These are phyloP conservation scores for Hydrocynus forskahlii DNA, from an alignment of 2,797 vertebrate species.

Conservation along the genomic window DNA sequence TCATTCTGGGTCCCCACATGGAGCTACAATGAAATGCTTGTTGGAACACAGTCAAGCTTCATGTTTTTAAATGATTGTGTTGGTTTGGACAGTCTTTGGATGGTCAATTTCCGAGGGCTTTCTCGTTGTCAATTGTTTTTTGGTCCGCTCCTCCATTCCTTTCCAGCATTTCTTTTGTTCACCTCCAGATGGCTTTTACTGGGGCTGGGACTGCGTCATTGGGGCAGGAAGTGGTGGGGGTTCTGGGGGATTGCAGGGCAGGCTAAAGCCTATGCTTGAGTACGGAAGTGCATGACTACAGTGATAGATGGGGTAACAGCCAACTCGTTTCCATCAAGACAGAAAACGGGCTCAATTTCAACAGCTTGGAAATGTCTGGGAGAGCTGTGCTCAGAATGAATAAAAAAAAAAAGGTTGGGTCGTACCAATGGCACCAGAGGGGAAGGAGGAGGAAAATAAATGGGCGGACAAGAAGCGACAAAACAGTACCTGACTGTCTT, in stretches of 20 bases:
- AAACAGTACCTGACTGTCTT: slow-evolving; percentile 84
- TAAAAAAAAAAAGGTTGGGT: slow-evolving; percentile 41
- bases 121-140: slow-evolving; percentile 1
- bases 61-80: slow-evolving; percentile 30
- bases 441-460: slow-evolving; percentile 41
- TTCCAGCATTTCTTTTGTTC: slow-evolving; percentile 41
- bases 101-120: slow-evolving; percentile 52
- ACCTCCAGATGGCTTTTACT: slow-evolving; percentile 22
- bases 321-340: neutral
- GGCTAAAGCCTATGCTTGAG: slow-evolving; percentile 16
- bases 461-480: slow-evolving; percentile 59
- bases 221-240: neutral
- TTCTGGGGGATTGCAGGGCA: neutral
- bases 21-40: slow-evolving; percentile 73
- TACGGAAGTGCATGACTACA: slow-evolving; percentile 46
- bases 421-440: slow-evolving; percentile 66
- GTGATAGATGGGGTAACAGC: neutral
- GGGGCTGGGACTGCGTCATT: neutral
- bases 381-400: slow-evolving; percentile 27
- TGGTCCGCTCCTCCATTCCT: slow-evolving; percentile 48
- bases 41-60: slow-evolving; percentile 56
- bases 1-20: slow-evolving; percentile 66
- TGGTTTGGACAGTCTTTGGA: slow-evolving; percentile 68
- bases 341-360: slow-evolving; percentile 13
- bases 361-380: slow-evolving; percentile 48